Percentiles rank a stretch among this genome's conserved stretches.
Evolutionary conservation across 2,888 invertebrate species (phyloP).

Genomic region (Acanthoscelides obtectus): DNA sequence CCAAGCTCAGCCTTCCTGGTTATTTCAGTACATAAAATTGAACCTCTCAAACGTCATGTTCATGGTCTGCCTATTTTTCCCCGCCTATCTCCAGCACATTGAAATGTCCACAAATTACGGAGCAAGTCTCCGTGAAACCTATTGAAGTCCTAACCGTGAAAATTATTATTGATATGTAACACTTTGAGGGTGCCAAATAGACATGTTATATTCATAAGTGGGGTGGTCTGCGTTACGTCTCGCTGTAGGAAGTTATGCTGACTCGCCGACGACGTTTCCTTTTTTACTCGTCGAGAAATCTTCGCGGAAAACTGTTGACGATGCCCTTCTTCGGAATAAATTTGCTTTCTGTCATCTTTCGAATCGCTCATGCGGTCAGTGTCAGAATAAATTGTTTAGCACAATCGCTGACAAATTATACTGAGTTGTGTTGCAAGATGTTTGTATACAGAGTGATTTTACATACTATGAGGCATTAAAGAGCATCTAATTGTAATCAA

Average conservation of each 20-base stretch:
- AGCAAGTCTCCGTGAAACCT: slow-evolving; percentile 38
- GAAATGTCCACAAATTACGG: slow-evolving; percentile 41
- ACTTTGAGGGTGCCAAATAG: slow-evolving; percentile 50
- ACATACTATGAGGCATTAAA: too few relatives aligned
- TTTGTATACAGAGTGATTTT: too few relatives aligned
- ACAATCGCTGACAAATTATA: too few relatives aligned
- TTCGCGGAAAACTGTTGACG: neutral
- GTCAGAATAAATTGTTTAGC: neutral
- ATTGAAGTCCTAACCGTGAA: slow-evolving; percentile 44
- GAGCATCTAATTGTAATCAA: too few relatives aligned
- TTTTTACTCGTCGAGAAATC: neutral
- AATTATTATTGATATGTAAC: slow-evolving; percentile 49
- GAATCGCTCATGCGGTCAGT: neutral
- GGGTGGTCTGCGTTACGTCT: slow-evolving; percentile 11
- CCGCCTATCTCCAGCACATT: slow-evolving; percentile 18
- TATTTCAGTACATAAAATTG: too few relatives aligned
- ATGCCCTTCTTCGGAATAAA: neutral
- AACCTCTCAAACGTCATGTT: neutral
- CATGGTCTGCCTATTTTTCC: neutral
- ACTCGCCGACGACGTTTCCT: neutral
- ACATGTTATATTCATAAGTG: slow-evolving; percentile 50
- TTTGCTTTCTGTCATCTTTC: neutral
- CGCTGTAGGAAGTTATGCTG: neutral
- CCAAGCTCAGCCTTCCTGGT: too few relatives aligned
- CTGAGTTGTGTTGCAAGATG: too few relatives aligned